A percentile compares a stretch with the other conserved stretches of the same genome.
These are phyloP conservation scores for Eunapius fragilis DNA, from an alignment of 37 sponge, comb jelly and placozoan genomes.

Conservation along the genomic window DNA sequence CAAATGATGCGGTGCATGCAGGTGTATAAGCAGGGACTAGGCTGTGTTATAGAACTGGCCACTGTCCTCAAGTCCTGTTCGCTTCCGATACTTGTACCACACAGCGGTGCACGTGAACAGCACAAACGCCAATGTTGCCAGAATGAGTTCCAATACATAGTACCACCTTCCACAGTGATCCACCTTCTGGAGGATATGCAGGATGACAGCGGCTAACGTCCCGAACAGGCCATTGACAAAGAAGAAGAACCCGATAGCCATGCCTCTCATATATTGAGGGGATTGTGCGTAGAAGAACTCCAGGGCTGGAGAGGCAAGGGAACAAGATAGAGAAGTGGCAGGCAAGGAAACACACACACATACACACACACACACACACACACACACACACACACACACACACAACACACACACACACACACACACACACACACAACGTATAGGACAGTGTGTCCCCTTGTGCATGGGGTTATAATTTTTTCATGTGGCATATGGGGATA, in stretches of 20 bases:
- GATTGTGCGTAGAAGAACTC: constrained; percentile 66
- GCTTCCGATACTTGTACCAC: constrained; percentile 24
- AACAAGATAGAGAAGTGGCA: no score
- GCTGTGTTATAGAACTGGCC: constrained; percentile 1
- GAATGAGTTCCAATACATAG: neutral
- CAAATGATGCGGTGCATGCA: no score
- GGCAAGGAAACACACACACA: no score
- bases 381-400: no score
- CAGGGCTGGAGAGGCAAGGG: constrained; percentile 3
- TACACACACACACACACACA: no score
- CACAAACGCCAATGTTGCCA: neutral
- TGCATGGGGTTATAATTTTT: no score
- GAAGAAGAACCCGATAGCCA: constrained; percentile 52
- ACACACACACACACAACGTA: no score
- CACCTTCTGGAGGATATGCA: neutral
- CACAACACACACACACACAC: no score
- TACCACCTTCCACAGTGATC: constrained; percentile 25
- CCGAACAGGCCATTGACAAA: constrained; percentile 25
- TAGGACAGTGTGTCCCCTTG: no score
- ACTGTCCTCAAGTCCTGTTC: constrained; percentile 11
- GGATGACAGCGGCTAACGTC: constrained; percentile 10
- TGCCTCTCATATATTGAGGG: constrained; percentile 52
- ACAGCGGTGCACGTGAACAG: neutral
- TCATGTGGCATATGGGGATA: no score
- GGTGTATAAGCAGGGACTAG: neutral